Base-by-base conservation (phyloP, 2,888 invertebrate genomes). In the Parasteatoda lunata region DNA sequence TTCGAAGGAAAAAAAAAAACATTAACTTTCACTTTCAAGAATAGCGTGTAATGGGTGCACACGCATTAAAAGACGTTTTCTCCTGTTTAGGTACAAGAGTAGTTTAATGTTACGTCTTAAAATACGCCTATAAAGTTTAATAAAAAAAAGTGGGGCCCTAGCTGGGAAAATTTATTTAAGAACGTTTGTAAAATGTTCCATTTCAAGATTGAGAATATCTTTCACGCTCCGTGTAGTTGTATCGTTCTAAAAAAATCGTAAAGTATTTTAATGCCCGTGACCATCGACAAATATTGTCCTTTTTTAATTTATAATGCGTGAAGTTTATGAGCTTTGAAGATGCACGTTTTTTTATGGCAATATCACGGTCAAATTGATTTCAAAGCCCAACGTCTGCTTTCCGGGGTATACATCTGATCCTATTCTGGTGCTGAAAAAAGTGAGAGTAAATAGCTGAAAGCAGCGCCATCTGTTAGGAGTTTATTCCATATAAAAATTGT, bases 131-230 rank as follows among this genome's bases (percentile, higher is more conserved):
- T 85, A 85, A 85, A 85, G 76, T 15, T 77, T 76, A 76, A 52
- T 69, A 79, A 70, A 78, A 79, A 85, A 69, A 51, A 47, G 13
- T 30, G 30, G 30, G 30, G 30, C 30, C 30, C 5, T n/a, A 15
- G 75, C 75, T 65, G 75, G 47, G 79, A 79, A 30, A 84, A 85
- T 85, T 85, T 85, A 85, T 85, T 85, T 85, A 85, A 79, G 75
- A 51, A 45, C 80, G 49, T 11, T 68, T 64, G 65, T 81, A 81
- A 81, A 81, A 69, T 52, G 76, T 64, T 69, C 65, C 66, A 84
- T 84, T 30, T 30, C 30, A 84, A 84, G 71, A 71, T 69, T 69
- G 52, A 68, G 65, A 65, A 68, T 52, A 52, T 77, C 65, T 48
- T 77, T 77, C 70, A 64, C 71, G 59, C 72, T 11, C 7, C 45